Evolutionary conservation across 1,140 invertebrate species (phyloP), one percentile per base, ranked within the genome.

Genomic region (Neuroterus valhalla): DNA sequence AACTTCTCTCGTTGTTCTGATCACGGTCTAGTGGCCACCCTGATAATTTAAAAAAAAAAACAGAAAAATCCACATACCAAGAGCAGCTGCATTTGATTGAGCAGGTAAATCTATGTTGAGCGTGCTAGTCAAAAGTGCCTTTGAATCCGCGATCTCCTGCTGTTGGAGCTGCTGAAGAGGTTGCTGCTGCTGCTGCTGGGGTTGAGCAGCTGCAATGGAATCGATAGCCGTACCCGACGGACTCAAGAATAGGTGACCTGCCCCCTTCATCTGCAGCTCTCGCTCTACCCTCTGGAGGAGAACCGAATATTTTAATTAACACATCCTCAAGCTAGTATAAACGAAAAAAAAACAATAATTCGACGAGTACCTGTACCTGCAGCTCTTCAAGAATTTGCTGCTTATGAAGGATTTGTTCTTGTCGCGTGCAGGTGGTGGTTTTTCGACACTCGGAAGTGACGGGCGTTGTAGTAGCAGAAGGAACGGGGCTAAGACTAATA

Each of bases 321-420:
- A 38, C 31, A 38, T 10, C 31, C 8, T 38, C 31, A 38, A 38
- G 14, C 17, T 14, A 45, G 2, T 10, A n/a, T 26, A 45, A 21
- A 17, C n/a, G 3, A 46, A 46, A 69, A 31, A 26, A 68, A 68
- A 19, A 52, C 4, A 68, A 76, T 72, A 67, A 55, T 21, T 12
- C 19, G 46, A 67, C 23, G 45, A 62, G 42, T 43, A 68, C 44
- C 26, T 69, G 15, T 86, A 93, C 93, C 89, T 96, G 93, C 72
- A 96, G 86, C 86, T 96, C 94, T 82, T 96, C 94, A 8, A 95
- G 90, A 81, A 96, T 95, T 84, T 94, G 94, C 87, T 95, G 94
- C 80, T 95, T 95, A 75, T 94, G 92, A 17, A 93, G 86, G 62
- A 93, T 93, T 78, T 94, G 93, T 70, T 95, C 94, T 78, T 94